Base-by-base conservation (phyloP, 2,888 invertebrate genomes). In the Pilophorus perplexus region DNA sequence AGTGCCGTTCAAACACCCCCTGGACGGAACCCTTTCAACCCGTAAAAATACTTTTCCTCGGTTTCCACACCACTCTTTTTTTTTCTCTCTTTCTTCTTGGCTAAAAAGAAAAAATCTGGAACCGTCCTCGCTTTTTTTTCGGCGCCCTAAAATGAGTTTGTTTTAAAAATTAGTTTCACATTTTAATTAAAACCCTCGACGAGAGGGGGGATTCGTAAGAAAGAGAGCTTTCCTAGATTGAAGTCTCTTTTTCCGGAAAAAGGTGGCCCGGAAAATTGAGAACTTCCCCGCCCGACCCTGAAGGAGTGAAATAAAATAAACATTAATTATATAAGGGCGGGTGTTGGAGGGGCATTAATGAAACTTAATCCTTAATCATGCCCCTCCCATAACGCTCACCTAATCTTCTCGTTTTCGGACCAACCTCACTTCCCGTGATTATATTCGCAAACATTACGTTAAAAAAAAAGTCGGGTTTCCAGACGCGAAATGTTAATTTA, bases 271-370 rank as follows among this genome's bases (percentile, higher is more conserved):
- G 33, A 12, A 33, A 33, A 33, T 33, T 33, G 33, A 33, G 33
- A 33, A 12, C 33, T 33, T 33, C 12, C 33, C 33, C 33, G 6
- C 33, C 12, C 33, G 14, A 25, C 52, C 14, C 28, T 23, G 22
- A 18, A 18, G 18, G 33, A 37, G n/a, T 20, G 59, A 59, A 59
- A 59, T 59, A 59, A 42, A 42, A 59, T 59, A 42, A 59, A 59
- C 59, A 59, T 59, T 59, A 59, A 42, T 59, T 59, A 40, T 42
- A 42, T 40, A 59, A 59, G 59, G 25, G 22, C 55, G 20, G 42
- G 52, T 28, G 18, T 25, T 28, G 23, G 52, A 52, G 52, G 28
- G 52, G 52, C 23, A 52, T 52, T 52, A 52, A 52, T 28, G 52
- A 52, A 52, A 52, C 52, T 52, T 52, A 52, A 52, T 52, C 52